Conservation (phyloP, 1,140 invertebrate species). For the Lepidostoma basale region DNA sequence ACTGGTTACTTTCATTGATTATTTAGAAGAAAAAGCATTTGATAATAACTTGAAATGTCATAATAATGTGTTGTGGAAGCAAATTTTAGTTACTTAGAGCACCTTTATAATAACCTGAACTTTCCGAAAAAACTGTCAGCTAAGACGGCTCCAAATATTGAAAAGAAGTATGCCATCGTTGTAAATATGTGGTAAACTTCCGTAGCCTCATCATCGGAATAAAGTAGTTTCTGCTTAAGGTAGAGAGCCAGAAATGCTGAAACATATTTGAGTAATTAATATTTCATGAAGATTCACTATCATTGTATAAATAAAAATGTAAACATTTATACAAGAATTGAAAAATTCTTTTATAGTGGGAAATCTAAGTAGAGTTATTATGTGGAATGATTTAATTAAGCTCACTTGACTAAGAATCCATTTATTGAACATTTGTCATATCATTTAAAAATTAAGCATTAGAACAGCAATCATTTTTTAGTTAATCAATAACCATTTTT, state of each 20-base stretch:
- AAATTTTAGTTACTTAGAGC: conserved; percentile 26
- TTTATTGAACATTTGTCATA: too few relatives aligned
- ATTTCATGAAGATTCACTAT: too few relatives aligned
- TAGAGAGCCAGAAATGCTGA: conserved; percentile 83
- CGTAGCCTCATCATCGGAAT: conserved; percentile 68
- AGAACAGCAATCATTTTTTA: too few relatives aligned
- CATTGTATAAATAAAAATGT: too few relatives aligned
- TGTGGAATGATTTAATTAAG: too few relatives aligned
- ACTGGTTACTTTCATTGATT: background rate
- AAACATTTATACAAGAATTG: too few relatives aligned
- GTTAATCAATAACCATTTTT: too few relatives aligned
- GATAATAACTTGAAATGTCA: background rate
- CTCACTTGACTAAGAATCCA: too few relatives aligned
- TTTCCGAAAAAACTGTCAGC: conserved; percentile 86
- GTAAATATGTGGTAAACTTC: conserved; percentile 80
- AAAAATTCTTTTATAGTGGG: too few relatives aligned
- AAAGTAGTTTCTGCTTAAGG: conserved; percentile 68
- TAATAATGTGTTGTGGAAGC: background rate
- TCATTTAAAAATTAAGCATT: too few relatives aligned
- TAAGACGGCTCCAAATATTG: conserved; percentile 81
- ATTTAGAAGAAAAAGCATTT: background rate
- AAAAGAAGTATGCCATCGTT: conserved; percentile 82
- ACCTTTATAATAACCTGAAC: conserved; percentile 62
- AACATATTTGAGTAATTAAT: too few relatives aligned
- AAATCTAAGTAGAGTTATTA: too few relatives aligned